Base-by-base conservation (phyloP, 2,797 vertebrate genomes). In the Hypotaenidia okinawae region DNA sequence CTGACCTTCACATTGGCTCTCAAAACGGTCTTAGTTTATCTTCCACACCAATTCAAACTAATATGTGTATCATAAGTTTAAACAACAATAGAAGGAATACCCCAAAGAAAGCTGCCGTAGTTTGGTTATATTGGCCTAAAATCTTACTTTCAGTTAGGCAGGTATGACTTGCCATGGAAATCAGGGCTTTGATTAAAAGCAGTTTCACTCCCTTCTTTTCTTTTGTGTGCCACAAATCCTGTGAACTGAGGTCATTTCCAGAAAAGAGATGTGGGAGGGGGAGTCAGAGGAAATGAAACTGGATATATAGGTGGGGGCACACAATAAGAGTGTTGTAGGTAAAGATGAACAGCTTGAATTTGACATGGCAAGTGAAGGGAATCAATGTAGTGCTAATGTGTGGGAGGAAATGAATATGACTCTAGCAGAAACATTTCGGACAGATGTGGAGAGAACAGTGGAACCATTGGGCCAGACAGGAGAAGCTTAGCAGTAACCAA, bases 321-420 rank as follows among this genome's bases (percentile, higher is more conserved):
- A 95, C 66, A 93, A 77, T 77, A 87, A 89, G 77, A 59, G 77
- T 0, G 4, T 91, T 89, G 76, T 89, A 94, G 88, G 91, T 94
- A 93, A 91, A 90, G 93, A 91, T 49, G 85, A 94, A 77, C 87
- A 94, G 89, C 74, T 91, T 94, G 89, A 87, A 84, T 93, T 82
- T 84, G 89, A 94, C 85, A 87, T 83, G 83, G 83, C 57, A 90
- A 95, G 83, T 82, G 94, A 87, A 93, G 95, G 85, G 94, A 96
- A 94, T 86, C 94, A 91, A 72, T 76, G 61, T 45, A 94, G 89
- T 86, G 76, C 27, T 91, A 81, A 94, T 41, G 77, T 91, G 89
- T 94, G 89, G 83, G 85, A 95, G 93, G 93, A 94, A 93, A 88
- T 0, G 2, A 86, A 66, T 70, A 89, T 64, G 77, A 82, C 70